Evolutionary conservation across 2,888 invertebrate species (phyloP).

Genomic region (Anorthoa munda): DNA sequence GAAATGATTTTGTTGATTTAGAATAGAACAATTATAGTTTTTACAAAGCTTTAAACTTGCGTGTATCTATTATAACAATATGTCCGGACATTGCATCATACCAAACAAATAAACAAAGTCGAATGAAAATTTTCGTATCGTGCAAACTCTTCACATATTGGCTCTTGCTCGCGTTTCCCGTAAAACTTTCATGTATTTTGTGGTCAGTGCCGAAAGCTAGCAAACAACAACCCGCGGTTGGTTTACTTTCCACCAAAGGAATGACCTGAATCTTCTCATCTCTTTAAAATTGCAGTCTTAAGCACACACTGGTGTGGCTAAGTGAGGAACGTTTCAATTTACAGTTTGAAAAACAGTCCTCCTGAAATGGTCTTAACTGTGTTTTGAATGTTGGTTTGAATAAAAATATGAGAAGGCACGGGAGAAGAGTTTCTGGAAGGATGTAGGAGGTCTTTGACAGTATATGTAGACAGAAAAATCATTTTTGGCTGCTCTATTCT

Average conservation of each 20-base stretch:
- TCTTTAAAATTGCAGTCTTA: conserved; percentile 46
- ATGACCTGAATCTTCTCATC: conserved; percentile 48
- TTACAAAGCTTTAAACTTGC: too few species aligned
- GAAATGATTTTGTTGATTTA: too few species aligned
- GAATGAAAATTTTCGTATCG: not conserved
- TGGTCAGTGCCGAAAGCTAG: conserved; percentile 22
- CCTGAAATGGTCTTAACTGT: conserved; percentile 2
- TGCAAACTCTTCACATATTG: not conserved
- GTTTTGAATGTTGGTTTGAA: not conserved
- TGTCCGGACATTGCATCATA: too few species aligned
- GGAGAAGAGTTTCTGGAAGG: too few species aligned
- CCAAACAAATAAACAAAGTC: not conserved
- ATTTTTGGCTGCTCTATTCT: too few species aligned
- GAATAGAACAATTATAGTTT: too few species aligned
- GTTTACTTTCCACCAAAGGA: conserved; percentile 46
- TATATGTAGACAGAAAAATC: too few species aligned
- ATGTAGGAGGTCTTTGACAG: too few species aligned
- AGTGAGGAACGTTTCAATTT: conserved; percentile 44
- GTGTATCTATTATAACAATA: not conserved
- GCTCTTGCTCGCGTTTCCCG: not conserved
- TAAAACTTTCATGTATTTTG: conserved; percentile 4
- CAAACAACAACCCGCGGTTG: conserved; percentile 19
- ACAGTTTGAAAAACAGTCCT: conserved; percentile 18
- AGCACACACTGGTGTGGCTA: conserved; percentile 22
- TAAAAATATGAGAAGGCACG: not conserved